Percentiles rank a stretch among this genome's conserved stretches.
Conservation (phyloP, 1,140 invertebrate species). For the Papilio polytes region DNA sequence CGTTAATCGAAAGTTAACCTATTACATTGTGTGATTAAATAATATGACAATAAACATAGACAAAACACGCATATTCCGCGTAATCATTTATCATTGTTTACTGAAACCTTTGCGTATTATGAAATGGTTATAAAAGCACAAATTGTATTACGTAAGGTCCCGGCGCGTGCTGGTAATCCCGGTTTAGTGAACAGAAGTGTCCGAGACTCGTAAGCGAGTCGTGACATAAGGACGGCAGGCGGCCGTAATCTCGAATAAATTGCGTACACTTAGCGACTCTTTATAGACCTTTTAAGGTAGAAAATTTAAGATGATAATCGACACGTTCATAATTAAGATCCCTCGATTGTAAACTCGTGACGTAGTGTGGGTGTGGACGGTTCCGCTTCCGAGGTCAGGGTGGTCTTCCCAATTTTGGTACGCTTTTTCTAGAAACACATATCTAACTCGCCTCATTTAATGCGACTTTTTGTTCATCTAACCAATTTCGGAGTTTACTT, state of each 20-base stretch:
- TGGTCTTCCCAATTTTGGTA: slow-evolving; percentile 66
- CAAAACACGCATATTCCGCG: neutral
- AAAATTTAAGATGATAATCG: slow-evolving; percentile 82
- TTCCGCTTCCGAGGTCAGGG: slow-evolving; percentile 79
- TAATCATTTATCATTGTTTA: slow-evolving; percentile 23
- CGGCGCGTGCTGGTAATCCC: slow-evolving; percentile 62
- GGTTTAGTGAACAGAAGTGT: slow-evolving; percentile 72
- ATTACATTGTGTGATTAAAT: neutral
- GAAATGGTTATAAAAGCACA: slow-evolving; percentile 41
- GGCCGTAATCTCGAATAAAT: slow-evolving; percentile 80
- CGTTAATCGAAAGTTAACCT: neutral
- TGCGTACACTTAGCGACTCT: slow-evolving; percentile 81
- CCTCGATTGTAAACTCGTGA: slow-evolving; percentile 73
- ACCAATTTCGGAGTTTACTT: slow-evolving; percentile 22
- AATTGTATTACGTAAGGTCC: slow-evolving; percentile 58
- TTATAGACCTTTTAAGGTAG: slow-evolving; percentile 83
- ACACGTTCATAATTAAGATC: slow-evolving; percentile 83
- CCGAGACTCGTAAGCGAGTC: slow-evolving; percentile 61
- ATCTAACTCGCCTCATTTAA: neutral
- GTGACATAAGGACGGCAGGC: slow-evolving; percentile 74
- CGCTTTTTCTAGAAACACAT: slow-evolving; percentile 51
- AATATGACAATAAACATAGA: neutral
- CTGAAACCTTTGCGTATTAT: slow-evolving; percentile 22
- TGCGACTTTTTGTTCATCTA: slow-evolving; percentile 15
- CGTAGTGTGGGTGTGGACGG: slow-evolving; percentile 77